Conservation (phyloP, 53 echinoderm and acorn worm genomes). For the Arbacia lixula region DNA sequence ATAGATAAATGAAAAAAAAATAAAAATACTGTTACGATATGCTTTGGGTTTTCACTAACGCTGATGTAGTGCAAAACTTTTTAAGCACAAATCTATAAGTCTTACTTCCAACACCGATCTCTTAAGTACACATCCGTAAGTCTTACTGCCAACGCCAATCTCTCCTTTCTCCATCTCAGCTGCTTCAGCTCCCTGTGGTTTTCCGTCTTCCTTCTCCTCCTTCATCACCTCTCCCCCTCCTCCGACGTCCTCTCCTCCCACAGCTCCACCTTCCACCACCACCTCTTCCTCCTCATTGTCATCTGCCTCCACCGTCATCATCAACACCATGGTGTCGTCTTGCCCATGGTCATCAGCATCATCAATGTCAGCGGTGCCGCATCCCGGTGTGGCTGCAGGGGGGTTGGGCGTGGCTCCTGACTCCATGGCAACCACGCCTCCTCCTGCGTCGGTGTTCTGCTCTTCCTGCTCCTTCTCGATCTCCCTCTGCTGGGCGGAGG, state of each 20-base stretch:
- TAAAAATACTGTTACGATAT: too few species aligned
- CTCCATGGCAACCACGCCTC: constrained; percentile 38
- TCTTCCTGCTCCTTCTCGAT: constrained; percentile 32
- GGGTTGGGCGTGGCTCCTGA: not conserved
- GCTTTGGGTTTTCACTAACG: too few species aligned
- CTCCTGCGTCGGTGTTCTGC: not conserved
- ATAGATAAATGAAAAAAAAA: too few species aligned
- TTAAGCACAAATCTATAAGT: too few species aligned
- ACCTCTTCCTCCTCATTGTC: not conserved
- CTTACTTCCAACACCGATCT: not conserved
- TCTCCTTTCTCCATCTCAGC: constrained; percentile 32
- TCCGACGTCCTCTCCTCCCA: not conserved
- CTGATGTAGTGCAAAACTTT: too few species aligned
- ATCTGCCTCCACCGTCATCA: not conserved
- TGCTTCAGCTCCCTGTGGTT: constrained; percentile 9
- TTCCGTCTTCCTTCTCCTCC: constrained; percentile 4
- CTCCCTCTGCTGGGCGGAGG: constrained; percentile 46
- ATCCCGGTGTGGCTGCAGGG: not conserved
- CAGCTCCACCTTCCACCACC: not conserved
- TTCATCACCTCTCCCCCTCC: constrained; percentile 31
- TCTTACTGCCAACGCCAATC: constrained; percentile 46
- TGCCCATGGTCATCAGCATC: constrained; percentile 1
- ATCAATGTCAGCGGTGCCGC: constrained; percentile 5
- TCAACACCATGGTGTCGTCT: not conserved
- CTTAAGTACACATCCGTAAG: too few species aligned